Conservation (phyloP, 1,140 invertebrate genomes). For the Acromyrmex heyeri region DNA sequence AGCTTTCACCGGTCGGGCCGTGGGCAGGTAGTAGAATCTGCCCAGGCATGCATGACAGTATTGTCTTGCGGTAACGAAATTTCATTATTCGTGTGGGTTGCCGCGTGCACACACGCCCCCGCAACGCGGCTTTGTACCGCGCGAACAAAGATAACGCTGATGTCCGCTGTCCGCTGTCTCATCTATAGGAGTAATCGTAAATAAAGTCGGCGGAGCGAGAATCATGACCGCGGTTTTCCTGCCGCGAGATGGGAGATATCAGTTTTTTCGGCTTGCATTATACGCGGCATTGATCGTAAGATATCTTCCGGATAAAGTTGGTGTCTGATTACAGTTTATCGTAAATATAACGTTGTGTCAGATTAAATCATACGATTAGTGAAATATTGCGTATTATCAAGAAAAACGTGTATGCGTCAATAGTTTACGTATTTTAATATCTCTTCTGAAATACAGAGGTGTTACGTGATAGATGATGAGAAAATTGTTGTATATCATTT, state of each 20-base stretch:
- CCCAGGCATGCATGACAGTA: slow-evolving; percentile 57
- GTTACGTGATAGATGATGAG: too few relatives aligned
- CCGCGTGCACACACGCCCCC: slow-evolving; percentile 21
- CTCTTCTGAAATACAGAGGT: too few relatives aligned
- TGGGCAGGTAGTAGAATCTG: slow-evolving; percentile 56
- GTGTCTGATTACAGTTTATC: not conserved
- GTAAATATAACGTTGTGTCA: not conserved
- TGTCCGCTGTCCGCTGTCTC: slow-evolving; percentile 57
- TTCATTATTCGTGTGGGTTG: slow-evolving; percentile 65
- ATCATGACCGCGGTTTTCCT: slow-evolving; percentile 20
- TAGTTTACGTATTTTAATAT: not conserved
- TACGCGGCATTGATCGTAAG: not conserved
- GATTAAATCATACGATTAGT: not conserved
- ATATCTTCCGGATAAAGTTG: not conserved
- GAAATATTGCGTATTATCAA: not conserved
- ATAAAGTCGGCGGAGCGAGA: slow-evolving; percentile 33
- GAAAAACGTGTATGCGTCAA: not conserved
- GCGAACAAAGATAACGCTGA: slow-evolving; percentile 63
- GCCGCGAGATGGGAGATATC: not conserved
- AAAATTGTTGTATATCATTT: too few relatives aligned
- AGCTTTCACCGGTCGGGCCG: slow-evolving; percentile 45
- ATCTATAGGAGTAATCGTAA: slow-evolving; percentile 45
- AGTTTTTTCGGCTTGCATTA: slow-evolving; percentile 1
- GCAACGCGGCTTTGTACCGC: slow-evolving; percentile 58
- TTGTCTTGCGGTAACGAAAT: slow-evolving; percentile 71